These are phyloP conservation scores for Sinocyclocheilus anshuiensis DNA, from an alignment of 2,113 vertebrate genomes.

Conservation along the genomic window DNA sequence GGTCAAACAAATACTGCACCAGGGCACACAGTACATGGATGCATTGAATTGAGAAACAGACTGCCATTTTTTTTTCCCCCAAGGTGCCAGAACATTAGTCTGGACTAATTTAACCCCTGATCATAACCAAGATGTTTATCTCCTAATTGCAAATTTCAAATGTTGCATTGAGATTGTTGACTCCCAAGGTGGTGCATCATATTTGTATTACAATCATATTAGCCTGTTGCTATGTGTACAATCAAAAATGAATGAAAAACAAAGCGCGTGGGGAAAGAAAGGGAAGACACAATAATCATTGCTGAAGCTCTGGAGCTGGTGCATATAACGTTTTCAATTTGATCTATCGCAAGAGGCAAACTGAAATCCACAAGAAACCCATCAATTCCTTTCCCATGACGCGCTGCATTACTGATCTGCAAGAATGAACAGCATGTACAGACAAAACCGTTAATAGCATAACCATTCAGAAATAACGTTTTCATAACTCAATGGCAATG, in stretches of 20 bases:
- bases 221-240: conserved; percentile 29
- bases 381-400: neutral
- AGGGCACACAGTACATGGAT: neutral
- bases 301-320: conserved; percentile 24
- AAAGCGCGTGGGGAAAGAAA: neutral
- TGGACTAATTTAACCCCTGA: conserved; percentile 24
- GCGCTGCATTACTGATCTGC: conserved; percentile 9
- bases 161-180: conserved; percentile 2
- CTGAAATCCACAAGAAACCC: neutral
- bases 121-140: conserved; percentile 19
- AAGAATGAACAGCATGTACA: neutral
- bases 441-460: neutral
- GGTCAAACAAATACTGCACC: neutral
- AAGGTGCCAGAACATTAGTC: neutral
- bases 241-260: conserved; percentile 46
- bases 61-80: neutral
- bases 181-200: conserved; percentile 9
- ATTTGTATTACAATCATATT: conserved; percentile 38
- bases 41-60: neutral
- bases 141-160: conserved; percentile 20
- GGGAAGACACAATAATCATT: neutral
- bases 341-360: conserved; percentile 23
- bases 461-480: no score
- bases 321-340: conserved; percentile 17
- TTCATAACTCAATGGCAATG: neutral